Evolutionary conservation across 2,888 invertebrate species (phyloP).

Genomic region (Chaitophorus viminalis): DNA sequence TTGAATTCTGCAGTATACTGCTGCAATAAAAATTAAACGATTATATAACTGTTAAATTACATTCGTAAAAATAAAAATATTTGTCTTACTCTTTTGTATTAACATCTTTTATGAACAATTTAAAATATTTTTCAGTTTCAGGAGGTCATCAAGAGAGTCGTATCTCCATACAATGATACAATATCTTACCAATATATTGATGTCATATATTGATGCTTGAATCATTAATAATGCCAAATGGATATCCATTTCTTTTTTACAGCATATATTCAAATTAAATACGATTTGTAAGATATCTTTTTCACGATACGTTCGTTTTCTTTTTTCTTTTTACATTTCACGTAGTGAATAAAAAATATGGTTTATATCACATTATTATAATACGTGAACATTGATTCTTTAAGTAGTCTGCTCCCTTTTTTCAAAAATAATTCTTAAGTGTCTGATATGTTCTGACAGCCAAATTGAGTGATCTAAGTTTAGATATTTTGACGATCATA

Average conservation of each 20-base stretch:
- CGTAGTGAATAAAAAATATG: neutral
- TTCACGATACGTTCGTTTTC: neutral
- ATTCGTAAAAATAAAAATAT: neutral
- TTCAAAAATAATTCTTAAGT: neutral
- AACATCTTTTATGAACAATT: neutral
- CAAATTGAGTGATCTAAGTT: neutral
- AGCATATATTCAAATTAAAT: neutral
- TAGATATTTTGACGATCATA: neutral
- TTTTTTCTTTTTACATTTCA: conserved; percentile 3
- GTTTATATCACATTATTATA: neutral
- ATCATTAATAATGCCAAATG: conserved; percentile 28
- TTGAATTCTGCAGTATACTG: neutral
- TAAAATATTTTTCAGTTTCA: neutral
- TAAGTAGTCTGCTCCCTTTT: neutral
- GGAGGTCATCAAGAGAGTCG: too few relatives aligned
- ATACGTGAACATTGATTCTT: neutral
- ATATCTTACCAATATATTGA: conserved; percentile 18
- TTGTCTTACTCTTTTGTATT: neutral
- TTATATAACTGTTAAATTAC: neutral
- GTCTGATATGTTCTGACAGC: neutral
- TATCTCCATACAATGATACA: neutral
- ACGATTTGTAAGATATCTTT: neutral
- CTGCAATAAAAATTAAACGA: neutral
- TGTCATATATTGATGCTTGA: neutral
- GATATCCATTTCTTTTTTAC: conserved; percentile 3